phyloP scores from a whole-genome alignment of 2,888 invertebrate species.

The Listrodromus nycthemerus region DNA sequence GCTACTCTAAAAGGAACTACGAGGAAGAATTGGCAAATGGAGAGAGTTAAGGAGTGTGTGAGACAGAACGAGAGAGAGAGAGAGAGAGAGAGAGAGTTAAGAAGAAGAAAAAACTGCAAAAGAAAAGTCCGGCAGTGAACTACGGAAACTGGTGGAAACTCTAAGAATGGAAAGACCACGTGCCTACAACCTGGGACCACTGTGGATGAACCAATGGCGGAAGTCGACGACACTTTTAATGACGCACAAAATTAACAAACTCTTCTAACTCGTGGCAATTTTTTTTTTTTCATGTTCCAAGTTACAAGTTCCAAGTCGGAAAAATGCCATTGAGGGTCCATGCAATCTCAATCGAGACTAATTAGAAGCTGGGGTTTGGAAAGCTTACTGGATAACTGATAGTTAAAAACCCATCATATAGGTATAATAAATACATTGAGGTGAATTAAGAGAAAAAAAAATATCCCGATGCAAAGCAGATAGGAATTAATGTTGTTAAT shows the following conservation, averaged over 20 bases:
- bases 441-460: not conserved
- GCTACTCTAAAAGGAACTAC: conserved; percentile 31
- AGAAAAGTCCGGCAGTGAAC: conserved; percentile 49
- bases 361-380: conserved; percentile 36
- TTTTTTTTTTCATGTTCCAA: conserved; percentile 34
- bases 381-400: not conserved
- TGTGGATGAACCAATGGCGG: conserved; percentile 24
- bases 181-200: conserved; percentile 33
- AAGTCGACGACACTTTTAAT: conserved; percentile 48
- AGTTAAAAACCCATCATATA: not conserved
- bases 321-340: not conserved
- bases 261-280: not conserved
- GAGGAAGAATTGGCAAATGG: conserved; percentile 26
- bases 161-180: conserved; percentile 47
- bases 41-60: conserved; percentile 1
- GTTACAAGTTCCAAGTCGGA: not conserved
- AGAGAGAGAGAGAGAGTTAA: not conserved
- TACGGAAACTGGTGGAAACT: conserved; percentile 39
- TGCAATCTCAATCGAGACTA: conserved; percentile 44
- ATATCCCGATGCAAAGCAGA: not conserved
- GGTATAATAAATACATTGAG: not conserved
- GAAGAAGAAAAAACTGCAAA: conserved; percentile 34
- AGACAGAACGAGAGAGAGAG: not conserved
- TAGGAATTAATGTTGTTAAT: not conserved
- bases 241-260: conserved; percentile 41